A percentile compares a stretch with the other conserved stretches of the same genome.
Conservation (phyloP, 2,113 vertebrate species). For the Sinocyclocheilus grahami region DNA sequence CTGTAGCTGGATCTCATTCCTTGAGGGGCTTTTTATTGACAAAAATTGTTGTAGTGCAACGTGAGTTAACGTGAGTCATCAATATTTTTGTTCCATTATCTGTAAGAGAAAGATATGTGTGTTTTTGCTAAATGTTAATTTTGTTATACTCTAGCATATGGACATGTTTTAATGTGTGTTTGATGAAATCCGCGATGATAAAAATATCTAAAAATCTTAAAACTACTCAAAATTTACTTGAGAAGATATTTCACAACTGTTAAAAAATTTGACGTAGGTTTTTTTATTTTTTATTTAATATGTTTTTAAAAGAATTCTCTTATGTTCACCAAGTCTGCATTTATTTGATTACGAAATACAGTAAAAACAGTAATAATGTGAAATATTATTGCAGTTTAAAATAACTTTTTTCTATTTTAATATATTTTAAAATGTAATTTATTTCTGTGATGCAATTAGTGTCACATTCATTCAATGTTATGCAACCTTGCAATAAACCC, state of each 20-base stretch:
- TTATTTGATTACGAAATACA: too few relatives aligned
- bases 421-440: background rate
- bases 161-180: background rate
- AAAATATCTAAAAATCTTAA: background rate
- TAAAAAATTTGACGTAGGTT: too few relatives aligned
- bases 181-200: too few relatives aligned
- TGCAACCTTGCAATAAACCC: too few relatives aligned
- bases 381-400: background rate
- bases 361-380: background rate
- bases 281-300: too few relatives aligned
- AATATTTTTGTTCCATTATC: background rate
- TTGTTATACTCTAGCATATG: too few relatives aligned
- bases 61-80: background rate
- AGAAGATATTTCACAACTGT: too few relatives aligned
- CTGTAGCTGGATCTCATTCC: background rate
- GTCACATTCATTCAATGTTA: too few relatives aligned
- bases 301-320: background rate
- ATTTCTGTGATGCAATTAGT: background rate
- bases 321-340: background rate
- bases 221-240: background rate
- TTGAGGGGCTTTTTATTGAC: background rate
- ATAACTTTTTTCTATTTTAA: background rate
- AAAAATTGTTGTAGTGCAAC: background rate
- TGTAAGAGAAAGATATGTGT: background rate
- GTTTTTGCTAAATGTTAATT: background rate